These are phyloP conservation scores for Athalia cordata DNA, from an alignment of 2,888 invertebrate genomes.

Conservation along the genomic window DNA sequence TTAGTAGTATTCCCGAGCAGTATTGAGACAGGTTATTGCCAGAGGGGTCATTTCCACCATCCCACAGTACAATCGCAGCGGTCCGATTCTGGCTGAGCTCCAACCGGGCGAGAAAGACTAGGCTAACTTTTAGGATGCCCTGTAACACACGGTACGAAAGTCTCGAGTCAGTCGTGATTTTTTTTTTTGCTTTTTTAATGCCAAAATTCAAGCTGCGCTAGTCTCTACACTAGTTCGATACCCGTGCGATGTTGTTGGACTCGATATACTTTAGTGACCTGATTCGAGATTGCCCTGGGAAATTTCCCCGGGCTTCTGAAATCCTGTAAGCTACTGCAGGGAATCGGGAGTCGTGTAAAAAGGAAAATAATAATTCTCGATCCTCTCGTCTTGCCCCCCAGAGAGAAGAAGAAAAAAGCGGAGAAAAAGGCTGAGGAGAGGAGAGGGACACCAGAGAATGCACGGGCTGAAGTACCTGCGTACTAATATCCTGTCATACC, in stretches of 20 bases:
- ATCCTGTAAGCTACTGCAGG: constrained; percentile 47
- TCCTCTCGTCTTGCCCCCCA: constrained; percentile 7
- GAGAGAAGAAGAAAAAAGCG: constrained; percentile 15
- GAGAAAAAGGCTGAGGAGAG: constrained; percentile 44
- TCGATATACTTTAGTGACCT: constrained; percentile 7
- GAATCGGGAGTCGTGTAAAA: constrained; percentile 19
- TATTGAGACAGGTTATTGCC: constrained; percentile 10
- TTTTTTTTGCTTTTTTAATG: no score
- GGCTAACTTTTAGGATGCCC: constrained; percentile 10
- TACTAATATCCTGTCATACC: constrained; percentile 49
- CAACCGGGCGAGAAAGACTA: constrained; percentile 5
- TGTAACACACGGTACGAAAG: no score
- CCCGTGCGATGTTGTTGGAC: neutral
- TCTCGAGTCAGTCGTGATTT: no score
- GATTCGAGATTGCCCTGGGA: neutral
- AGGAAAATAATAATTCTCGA: constrained; percentile 48
- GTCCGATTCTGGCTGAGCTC: constrained; percentile 11
- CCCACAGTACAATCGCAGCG: constrained; percentile 19
- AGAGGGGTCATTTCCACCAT: constrained; percentile 17
- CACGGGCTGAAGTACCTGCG: constrained; percentile 37
- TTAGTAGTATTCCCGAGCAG: constrained; percentile 1
- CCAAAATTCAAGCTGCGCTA: no score
- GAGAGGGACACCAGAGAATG: constrained; percentile 45
- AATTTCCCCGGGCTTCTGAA: neutral
- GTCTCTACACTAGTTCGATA: no score